These are phyloP conservation scores for Phaedon cochleariae DNA, from an alignment of 2,888 invertebrate species.

Conservation along the genomic window DNA sequence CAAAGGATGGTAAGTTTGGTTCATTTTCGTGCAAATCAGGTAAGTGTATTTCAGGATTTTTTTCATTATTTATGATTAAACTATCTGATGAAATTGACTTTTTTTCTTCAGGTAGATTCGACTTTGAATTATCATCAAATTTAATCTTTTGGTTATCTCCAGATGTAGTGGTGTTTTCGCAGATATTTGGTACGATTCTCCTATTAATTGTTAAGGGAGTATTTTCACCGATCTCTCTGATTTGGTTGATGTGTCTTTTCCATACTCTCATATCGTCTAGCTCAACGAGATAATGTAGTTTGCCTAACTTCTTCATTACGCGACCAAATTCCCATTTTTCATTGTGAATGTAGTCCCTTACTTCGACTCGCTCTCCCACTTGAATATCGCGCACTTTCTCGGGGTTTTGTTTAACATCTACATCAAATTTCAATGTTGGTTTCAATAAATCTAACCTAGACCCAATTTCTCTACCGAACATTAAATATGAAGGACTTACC, in stretches of 20 bases:
- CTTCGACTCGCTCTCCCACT: slow-evolving; percentile 29
- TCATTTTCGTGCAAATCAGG: too few species aligned
- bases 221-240: slow-evolving; percentile 37
- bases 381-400: too few species aligned
- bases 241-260: slow-evolving; percentile 38
- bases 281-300: slow-evolving; percentile 37
- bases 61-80: too few species aligned
- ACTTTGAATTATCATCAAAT: too few species aligned
- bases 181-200: neutral
- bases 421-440: too few species aligned
- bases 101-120: neutral
- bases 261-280: slow-evolving; percentile 39
- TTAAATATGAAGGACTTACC: too few species aligned
- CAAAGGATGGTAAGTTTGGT: too few species aligned
- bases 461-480: neutral
- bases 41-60: too few species aligned
- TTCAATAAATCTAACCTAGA: neutral
- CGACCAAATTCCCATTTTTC: slow-evolving; percentile 40
- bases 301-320: slow-evolving; percentile 30
- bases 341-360: slow-evolving; percentile 24
- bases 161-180: neutral
- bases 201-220: slow-evolving; percentile 10
- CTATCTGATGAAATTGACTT: too few species aligned
- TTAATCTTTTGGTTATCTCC: too few species aligned
- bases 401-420: too few species aligned